Percentiles rank a stretch among this genome's conserved stretches.
phyloP scores from a whole-genome alignment of 1,140 invertebrate genomes.

The Coboldia fuscipes region DNA sequence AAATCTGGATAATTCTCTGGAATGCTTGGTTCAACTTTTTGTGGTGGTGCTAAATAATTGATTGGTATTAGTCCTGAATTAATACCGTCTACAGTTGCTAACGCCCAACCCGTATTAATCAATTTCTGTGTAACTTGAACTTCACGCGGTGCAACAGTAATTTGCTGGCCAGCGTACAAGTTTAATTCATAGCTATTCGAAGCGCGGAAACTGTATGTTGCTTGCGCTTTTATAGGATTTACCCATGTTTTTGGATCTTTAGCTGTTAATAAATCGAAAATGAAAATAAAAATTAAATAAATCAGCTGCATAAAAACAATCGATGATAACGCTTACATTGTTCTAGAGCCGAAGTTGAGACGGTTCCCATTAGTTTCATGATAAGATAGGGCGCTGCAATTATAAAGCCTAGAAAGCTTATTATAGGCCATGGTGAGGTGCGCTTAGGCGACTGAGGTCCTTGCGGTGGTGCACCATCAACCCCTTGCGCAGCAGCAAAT shows the following conservation, averaged over 20 bases:
- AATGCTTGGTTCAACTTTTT: too few relatives aligned
- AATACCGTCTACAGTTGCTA: conserved; percentile 43
- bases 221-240: conserved; percentile 45
- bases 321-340: conserved; percentile 26
- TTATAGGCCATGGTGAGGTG: conserved; percentile 35
- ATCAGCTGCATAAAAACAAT: too few relatives aligned
- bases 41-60: conserved; percentile 45
- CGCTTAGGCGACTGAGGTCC: conserved; percentile 8
- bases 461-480: conserved; percentile 18
- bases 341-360: conserved; percentile 28
- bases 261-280: conserved; percentile 22
- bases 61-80: conserved; percentile 54
- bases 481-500: conserved; percentile 25
- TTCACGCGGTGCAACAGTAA: conserved; percentile 63
- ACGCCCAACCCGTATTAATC: conserved; percentile 50
- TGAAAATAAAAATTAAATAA: conserved; percentile 3
- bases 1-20: too few relatives aligned
- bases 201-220: conserved; percentile 54
- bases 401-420: conserved; percentile 69
- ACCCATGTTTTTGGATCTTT: conserved; percentile 43
- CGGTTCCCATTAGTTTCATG: conserved; percentile 53
- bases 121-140: conserved; percentile 42
- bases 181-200: conserved; percentile 51
- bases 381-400: conserved; percentile 81
- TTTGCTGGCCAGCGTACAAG: conserved; percentile 49